These are phyloP conservation scores for Otolemur garnettii DNA, from an alignment of 2,113 vertebrate species.

Conservation along the genomic window DNA sequence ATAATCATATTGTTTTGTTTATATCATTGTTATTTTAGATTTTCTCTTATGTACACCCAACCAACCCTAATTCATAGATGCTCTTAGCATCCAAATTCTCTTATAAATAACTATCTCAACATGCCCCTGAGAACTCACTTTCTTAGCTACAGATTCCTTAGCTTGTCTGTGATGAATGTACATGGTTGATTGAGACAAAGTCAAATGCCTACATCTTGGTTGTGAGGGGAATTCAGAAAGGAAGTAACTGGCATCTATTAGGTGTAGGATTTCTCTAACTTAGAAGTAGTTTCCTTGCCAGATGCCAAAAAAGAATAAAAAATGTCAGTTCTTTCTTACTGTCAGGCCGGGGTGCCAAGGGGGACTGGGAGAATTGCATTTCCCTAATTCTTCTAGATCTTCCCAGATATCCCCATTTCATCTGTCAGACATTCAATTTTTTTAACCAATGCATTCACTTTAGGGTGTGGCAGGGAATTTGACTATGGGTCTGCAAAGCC, in stretches of 20 bases:
- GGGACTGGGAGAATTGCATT: not conserved
- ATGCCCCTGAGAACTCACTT: not conserved
- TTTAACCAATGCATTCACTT: not conserved
- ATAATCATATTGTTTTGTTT: not conserved
- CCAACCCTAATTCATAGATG: not conserved
- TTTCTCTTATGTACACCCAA: not conserved
- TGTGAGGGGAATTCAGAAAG: not conserved
- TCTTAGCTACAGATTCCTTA: not conserved
- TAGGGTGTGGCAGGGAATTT: not conserved
- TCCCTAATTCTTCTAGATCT: not conserved
- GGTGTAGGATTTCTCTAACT: not conserved
- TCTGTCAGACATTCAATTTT: not conserved
- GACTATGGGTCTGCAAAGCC: not conserved
- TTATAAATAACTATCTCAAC: not conserved
- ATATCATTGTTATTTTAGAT: not conserved
- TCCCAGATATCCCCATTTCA: slow-evolving; percentile 12
- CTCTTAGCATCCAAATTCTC: not conserved
- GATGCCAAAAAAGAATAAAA: not conserved
- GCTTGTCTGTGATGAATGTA: not conserved
- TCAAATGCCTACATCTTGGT: not conserved
- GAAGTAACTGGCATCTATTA: not conserved
- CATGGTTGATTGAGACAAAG: not conserved
- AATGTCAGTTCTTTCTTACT: not conserved
- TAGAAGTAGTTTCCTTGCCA: slow-evolving; percentile 40
- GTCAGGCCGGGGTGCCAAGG: not conserved